Conservation (phyloP, 2,888 invertebrate species). For the Spisula solida region DNA sequence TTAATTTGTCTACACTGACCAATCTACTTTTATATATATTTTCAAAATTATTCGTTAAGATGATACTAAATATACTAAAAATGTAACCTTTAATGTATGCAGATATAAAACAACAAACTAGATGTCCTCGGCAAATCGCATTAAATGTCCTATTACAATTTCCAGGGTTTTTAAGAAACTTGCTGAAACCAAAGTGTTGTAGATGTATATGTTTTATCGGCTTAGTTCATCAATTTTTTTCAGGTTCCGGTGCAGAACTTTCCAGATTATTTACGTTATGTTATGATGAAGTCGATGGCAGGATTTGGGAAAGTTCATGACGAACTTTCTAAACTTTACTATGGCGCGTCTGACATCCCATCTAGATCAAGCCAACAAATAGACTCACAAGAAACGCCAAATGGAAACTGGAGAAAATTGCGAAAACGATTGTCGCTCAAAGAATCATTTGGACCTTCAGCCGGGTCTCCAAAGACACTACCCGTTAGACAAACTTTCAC, state of each 20-base stretch:
- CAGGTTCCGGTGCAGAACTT: conserved; percentile 47
- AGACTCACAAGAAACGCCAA: not conserved
- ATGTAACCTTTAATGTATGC: too few species aligned
- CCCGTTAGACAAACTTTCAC: conserved; percentile 27
- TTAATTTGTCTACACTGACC: too few species aligned
- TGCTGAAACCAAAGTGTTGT: too few species aligned
- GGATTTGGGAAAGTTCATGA: conserved; percentile 52
- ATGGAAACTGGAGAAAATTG: not conserved
- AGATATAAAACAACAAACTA: too few species aligned
- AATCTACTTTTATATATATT: too few species aligned
- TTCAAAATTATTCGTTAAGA: too few species aligned
- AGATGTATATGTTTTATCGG: too few species aligned
- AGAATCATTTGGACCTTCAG: not conserved
- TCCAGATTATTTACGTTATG: conserved; percentile 53
- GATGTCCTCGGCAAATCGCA: too few species aligned
- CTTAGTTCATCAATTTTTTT: not conserved
- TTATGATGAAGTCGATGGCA: conserved; percentile 50
- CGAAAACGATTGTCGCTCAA: conserved; percentile 16
- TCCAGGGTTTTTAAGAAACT: too few species aligned
- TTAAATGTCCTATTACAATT: too few species aligned
- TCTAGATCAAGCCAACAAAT: not conserved
- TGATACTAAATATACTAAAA: too few species aligned
- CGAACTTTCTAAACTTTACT: conserved; percentile 36
- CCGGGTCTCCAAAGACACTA: not conserved
- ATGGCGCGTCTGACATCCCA: not conserved